Percentiles rank a stretch among this genome's conserved stretches.
Evolutionary conservation across 92 coral and sea anemone genomes (phyloP).

Genomic region (Galaxea fascicularis): DNA sequence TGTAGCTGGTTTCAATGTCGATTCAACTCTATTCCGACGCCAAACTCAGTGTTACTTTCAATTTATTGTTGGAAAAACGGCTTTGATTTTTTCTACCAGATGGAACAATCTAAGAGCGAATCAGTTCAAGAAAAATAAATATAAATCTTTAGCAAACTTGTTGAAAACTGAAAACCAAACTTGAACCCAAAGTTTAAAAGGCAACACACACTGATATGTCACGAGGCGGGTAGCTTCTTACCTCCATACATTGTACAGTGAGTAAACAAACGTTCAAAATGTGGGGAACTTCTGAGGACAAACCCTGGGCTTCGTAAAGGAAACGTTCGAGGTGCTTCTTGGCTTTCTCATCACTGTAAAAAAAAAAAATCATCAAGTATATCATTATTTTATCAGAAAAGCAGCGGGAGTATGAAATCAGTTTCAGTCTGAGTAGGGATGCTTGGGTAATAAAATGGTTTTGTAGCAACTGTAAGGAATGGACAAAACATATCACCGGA

Average conservation of each 20-base stretch:
- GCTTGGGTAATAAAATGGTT: no score
- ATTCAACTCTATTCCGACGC: neutral
- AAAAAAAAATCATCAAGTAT: neutral
- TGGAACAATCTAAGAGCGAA: no score
- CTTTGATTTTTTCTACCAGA: no score
- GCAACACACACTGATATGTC: no score
- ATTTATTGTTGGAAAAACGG: no score
- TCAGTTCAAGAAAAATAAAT: no score
- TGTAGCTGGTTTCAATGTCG: neutral
- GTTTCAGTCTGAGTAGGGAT: no score
- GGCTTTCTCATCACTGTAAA: conserved; percentile 56
- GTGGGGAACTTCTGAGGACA: conserved; percentile 70
- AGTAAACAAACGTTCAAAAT: conserved; percentile 79
- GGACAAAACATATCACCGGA: no score
- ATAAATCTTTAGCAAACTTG: no score
- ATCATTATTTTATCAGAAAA: neutral
- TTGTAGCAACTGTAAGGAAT: no score
- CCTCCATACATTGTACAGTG: conserved; percentile 94
- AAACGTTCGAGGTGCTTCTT: conserved; percentile 67
- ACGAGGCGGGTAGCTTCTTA: conserved; percentile 4
- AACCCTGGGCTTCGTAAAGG: conserved; percentile 64
- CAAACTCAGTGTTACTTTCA: neutral
- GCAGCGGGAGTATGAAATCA: neutral
- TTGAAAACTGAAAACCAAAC: no score
- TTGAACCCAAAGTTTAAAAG: no score